Percentiles rank a stretch among this genome's conserved stretches.
These are phyloP conservation scores for Megalops cyprinoides DNA, from an alignment of 2,797 vertebrate species.

Conservation along the genomic window DNA sequence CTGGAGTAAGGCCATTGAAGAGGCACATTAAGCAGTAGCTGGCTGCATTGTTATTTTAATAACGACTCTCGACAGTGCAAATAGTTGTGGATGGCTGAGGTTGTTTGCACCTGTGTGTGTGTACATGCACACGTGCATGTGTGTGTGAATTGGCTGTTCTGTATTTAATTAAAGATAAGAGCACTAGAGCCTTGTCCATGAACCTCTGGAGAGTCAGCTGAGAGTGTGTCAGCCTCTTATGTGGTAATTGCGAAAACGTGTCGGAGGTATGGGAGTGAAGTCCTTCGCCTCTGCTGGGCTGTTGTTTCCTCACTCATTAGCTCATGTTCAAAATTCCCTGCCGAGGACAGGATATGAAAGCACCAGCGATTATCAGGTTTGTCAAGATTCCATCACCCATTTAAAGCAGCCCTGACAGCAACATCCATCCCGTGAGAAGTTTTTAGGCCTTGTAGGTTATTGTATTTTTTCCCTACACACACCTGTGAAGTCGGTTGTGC, in stretches of 20 bases:
- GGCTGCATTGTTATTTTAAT: constrained; percentile 33
- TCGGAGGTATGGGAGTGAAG: background rate
- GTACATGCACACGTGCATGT: background rate
- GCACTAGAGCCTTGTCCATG: background rate
- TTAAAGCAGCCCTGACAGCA: background rate
- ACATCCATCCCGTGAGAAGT: background rate
- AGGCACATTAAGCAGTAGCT: background rate
- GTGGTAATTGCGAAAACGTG: background rate
- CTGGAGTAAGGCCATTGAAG: constrained; percentile 1
- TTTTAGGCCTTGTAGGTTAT: background rate
- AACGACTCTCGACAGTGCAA: constrained; percentile 4
- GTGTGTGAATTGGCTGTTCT: background rate
- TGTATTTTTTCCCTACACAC: constrained; percentile 6
- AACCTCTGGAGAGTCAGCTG: background rate
- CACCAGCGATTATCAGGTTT: background rate
- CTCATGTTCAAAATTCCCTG: constrained; percentile 6
- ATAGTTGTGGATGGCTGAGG: background rate
- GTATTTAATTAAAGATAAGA: constrained; percentile 20
- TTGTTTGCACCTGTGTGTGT: background rate
- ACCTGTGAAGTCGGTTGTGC: background rate
- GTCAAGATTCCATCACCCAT: background rate
- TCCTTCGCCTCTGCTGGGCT: background rate
- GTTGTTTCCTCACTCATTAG: background rate
- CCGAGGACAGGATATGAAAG: background rate
- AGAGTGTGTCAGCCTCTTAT: constrained; percentile 16